Evolutionary conservation across 2,797 vertebrate species (phyloP).

Genomic region (Lagodon rhomboides): DNA sequence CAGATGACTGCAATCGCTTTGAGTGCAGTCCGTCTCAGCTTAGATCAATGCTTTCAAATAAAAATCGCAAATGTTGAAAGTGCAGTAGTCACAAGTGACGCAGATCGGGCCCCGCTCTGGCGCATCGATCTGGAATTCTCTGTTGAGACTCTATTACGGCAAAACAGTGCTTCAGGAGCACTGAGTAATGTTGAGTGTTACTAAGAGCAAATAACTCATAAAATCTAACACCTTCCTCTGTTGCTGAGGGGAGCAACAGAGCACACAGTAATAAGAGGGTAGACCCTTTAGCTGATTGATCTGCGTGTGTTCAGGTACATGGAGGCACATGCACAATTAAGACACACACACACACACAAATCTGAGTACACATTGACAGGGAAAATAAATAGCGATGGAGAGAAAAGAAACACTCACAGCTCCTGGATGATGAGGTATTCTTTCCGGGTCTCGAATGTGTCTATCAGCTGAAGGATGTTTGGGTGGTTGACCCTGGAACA

Average conservation of each 20-base stretch:
- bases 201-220: slow-evolving; percentile 78
- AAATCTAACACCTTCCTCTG: slow-evolving; percentile 74
- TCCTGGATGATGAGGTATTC: slow-evolving; percentile 93
- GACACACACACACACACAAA: background rate
- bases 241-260: slow-evolving; percentile 70
- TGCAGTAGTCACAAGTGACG: slow-evolving; percentile 39
- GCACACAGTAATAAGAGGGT: slow-evolving; percentile 72
- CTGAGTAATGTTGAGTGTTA: slow-evolving; percentile 72
- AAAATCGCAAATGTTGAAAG: slow-evolving; percentile 56
- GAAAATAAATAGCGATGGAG: background rate
- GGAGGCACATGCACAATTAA: slow-evolving; percentile 34
- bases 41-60: slow-evolving; percentile 45
- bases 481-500: slow-evolving; percentile 90
- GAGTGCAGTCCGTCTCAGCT: slow-evolving; percentile 1
- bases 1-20: slow-evolving; percentile 24
- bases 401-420: slow-evolving; percentile 84
- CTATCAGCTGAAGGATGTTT: slow-evolving; percentile 91
- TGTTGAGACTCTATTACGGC: slow-evolving; percentile 52
- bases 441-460: slow-evolving; percentile 91
- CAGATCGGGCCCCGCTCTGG: slow-evolving; percentile 15
- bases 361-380: slow-evolving; percentile 7
- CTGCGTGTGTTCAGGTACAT: slow-evolving; percentile 42
- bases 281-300: slow-evolving; percentile 53
- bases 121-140: slow-evolving; percentile 57
- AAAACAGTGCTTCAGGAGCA: slow-evolving; percentile 70